Percentiles rank a stretch among this genome's conserved stretches.
These are phyloP conservation scores for Rhyacophila evoluta DNA, from an alignment of 2,888 invertebrate genomes.

Conservation along the genomic window DNA sequence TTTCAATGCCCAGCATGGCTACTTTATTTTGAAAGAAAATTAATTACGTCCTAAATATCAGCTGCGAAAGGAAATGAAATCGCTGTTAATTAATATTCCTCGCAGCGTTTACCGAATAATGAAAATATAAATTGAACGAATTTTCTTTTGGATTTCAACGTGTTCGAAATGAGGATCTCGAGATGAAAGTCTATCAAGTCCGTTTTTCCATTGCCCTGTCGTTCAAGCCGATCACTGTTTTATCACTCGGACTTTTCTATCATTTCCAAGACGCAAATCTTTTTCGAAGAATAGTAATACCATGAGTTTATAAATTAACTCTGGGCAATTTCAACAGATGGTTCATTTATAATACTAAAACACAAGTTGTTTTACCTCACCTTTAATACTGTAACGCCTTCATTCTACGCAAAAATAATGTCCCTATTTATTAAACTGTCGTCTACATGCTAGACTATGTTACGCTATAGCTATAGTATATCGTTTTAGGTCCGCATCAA, in stretches of 20 bases:
- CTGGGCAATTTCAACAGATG: neutral
- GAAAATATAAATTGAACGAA: neutral
- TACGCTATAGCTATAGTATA: too few relatives aligned
- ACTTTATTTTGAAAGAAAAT: neutral
- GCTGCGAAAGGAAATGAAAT: neutral
- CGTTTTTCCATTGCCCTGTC: neutral
- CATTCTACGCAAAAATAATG: too few relatives aligned
- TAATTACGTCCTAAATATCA: neutral
- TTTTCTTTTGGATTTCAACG: neutral
- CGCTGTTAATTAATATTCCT: neutral
- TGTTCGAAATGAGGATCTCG: neutral
- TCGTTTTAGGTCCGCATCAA: too few relatives aligned
- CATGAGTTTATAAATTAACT: neutral
- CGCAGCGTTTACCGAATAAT: neutral
- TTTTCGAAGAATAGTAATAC: neutral
- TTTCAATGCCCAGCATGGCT: neutral
- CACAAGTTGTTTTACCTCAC: too few relatives aligned
- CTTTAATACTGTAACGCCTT: too few relatives aligned
- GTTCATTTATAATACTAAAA: neutral
- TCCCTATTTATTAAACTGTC: too few relatives aligned
- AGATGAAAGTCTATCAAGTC: neutral
- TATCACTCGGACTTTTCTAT: neutral
- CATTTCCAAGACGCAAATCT: slow-evolving; percentile 13
- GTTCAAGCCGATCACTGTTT: slow-evolving; percentile 12
- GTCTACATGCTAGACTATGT: too few relatives aligned